A percentile compares a stretch with the other conserved stretches of the same genome.
phyloP scores from a whole-genome alignment of 2,113 vertebrate species.

The Pedetes capensis region DNA sequence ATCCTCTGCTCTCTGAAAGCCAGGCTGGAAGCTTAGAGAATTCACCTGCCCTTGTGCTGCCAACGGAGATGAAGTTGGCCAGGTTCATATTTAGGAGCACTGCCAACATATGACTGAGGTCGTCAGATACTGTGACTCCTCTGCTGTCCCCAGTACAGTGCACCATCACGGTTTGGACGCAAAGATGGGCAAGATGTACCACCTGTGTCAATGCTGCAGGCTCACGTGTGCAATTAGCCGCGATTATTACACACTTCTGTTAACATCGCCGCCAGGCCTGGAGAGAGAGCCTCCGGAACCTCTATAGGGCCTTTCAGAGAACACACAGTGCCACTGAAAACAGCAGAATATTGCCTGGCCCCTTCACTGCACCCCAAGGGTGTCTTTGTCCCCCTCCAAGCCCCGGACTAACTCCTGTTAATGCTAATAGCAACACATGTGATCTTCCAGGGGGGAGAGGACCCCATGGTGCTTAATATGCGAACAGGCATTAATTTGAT shows the following conservation, averaged over 20 bases:
- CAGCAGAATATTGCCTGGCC: constrained; percentile 53
- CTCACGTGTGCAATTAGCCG: constrained; percentile 63
- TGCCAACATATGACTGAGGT: constrained; percentile 56
- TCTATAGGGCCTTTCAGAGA: constrained; percentile 41
- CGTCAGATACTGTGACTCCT: constrained; percentile 66
- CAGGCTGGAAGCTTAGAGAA: constrained; percentile 70
- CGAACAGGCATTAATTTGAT: constrained; percentile 55
- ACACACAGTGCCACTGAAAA: constrained; percentile 65
- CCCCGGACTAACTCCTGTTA: constrained; percentile 69
- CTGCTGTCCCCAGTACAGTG: constrained; percentile 58
- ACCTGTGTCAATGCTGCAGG: constrained; percentile 16
- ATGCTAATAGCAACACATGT: constrained; percentile 68
- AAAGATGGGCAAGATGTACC: constrained; percentile 66
- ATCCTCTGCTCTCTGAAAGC: constrained; percentile 51
- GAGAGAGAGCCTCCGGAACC: constrained; percentile 66
- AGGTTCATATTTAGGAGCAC: constrained; percentile 77
- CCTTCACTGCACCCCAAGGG: constrained; percentile 66
- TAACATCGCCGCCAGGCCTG: constrained; percentile 64
- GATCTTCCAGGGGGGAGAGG: constrained; percentile 53
- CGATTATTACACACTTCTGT: constrained; percentile 75
- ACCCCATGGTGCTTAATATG: constrained; percentile 47
- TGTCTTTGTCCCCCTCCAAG: constrained; percentile 61
- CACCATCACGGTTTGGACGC: constrained; percentile 39
- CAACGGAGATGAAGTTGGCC: constrained; percentile 74
- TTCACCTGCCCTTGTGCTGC: constrained; percentile 74